A percentile compares a stretch with the other conserved stretches of the same genome.
phyloP scores from a whole-genome alignment of 2,888 invertebrate genomes.

The Eupeodes luniger region DNA sequence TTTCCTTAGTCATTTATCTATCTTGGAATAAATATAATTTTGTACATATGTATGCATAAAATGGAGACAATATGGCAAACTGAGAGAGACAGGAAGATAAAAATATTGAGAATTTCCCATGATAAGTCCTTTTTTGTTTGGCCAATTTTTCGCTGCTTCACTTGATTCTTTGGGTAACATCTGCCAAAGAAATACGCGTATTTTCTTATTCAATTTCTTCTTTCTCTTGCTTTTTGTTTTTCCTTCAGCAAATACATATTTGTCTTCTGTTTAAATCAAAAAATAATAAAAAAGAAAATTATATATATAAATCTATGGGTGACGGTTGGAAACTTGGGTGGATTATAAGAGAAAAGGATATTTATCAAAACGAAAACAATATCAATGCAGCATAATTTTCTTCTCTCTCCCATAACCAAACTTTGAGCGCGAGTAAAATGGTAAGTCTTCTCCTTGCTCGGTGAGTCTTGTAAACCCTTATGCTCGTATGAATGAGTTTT shows the following conservation, averaged over 20 bases:
- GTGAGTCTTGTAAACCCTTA: neutral
- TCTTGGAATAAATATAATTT: neutral
- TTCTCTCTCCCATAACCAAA: neutral
- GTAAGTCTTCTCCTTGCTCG: neutral
- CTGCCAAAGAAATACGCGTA: conserved; percentile 72
- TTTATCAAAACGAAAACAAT: conserved; percentile 75
- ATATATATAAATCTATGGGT: neutral
- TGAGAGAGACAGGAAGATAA: neutral
- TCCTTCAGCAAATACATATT: conserved; percentile 38
- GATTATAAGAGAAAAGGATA: conserved; percentile 54
- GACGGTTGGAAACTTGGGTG: conserved; percentile 10
- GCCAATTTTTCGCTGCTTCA: conserved; percentile 26
- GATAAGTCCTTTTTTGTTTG: conserved; percentile 40
- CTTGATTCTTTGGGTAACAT: conserved; percentile 63
- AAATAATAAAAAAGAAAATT: neutral
- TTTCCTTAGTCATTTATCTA: conserved; percentile 53
- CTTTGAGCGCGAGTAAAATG: neutral
- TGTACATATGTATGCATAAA: conserved; percentile 3
- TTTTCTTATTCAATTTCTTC: conserved; percentile 70
- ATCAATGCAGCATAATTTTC: conserved; percentile 73
- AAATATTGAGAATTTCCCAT: neutral
- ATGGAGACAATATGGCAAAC: neutral
- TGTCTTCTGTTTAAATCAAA: conserved; percentile 55
- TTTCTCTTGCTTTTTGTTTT: neutral
- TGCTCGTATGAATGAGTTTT: neutral